Base-by-base conservation (phyloP, 64 coral and sea anemone genomes). In the Montipora foliosa region DNA sequence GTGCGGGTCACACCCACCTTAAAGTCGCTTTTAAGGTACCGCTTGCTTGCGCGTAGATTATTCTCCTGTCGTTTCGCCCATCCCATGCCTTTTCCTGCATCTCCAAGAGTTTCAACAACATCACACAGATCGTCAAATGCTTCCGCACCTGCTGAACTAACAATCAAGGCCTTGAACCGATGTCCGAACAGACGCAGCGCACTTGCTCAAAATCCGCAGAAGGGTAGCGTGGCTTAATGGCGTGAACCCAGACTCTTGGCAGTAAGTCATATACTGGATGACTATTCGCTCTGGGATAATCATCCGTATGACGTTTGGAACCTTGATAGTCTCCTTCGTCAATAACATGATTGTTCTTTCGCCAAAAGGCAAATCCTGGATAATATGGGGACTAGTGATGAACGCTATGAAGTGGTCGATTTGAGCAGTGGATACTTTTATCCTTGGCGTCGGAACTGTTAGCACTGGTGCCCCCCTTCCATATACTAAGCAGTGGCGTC, bases 281-380 rank as follows among this genome's bases (percentile, higher is more conserved):
- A 68, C 81, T 67, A 67, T 67, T 67, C 81, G 59, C 81, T 84
- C 81, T 71, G 82, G 62, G 64, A 86, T 86, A 50, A 71, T 86
- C 82, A 86, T 91, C 61, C 89, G 44, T 67, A 81, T 91, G 61
- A 81, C 89, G 78, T 91, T 91, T 48, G 89, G 89, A 81, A 79
- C 79, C 76, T 91, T 81, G 78, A 82, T 91, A 24, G n/a, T 80
- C 29, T 91, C 78, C 37, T 69, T 67, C 8, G 59, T 91, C 8
- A 62, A 71, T 81, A 91, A 91, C 22, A 53, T 81, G 49, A 91
- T 78, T 52, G 47, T 82, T 73, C 47, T 80, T 91, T 71, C 78
- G 25, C 89, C 77, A 81, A 91, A 91, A 51, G 78, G 89, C 52
- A 91, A 50, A 80, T 90, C 88, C 50, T 90, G 88, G 44, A 90